phyloP scores from a whole-genome alignment of 2,113 vertebrate species.

The Lontra canadensis region DNA sequence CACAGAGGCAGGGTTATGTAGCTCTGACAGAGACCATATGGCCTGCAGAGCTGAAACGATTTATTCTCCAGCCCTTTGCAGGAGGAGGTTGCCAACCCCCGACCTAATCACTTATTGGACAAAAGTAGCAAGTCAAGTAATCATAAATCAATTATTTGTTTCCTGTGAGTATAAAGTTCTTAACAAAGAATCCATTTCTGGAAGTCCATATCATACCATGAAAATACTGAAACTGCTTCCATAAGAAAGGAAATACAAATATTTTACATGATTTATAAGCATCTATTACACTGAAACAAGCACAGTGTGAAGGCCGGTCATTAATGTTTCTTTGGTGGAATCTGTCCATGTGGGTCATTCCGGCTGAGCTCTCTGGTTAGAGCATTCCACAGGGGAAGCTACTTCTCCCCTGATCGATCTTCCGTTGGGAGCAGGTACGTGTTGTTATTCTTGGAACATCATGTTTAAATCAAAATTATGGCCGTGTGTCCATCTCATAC shows the following conservation, averaged over 20 bases:
- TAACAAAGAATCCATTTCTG: not conserved
- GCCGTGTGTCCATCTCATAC: not conserved
- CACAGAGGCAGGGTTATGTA: not conserved
- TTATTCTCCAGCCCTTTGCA: not conserved
- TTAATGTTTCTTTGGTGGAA: not conserved
- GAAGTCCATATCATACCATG: not conserved
- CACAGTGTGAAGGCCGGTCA: not conserved
- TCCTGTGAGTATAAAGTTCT: not conserved
- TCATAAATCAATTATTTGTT: slow-evolving; percentile 35
- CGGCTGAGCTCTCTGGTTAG: not conserved
- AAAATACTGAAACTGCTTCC: not conserved
- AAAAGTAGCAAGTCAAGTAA: slow-evolving; percentile 2
- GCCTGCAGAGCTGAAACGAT: not conserved
- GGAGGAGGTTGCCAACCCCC: not conserved
- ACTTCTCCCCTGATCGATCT: not conserved
- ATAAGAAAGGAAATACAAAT: slow-evolving; percentile 2
- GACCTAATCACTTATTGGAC: slow-evolving; percentile 31
- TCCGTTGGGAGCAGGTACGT: not conserved
- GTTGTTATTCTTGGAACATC: not conserved
- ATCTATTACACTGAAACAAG: not conserved
- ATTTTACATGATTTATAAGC: not conserved
- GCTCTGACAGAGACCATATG: slow-evolving; percentile 35
- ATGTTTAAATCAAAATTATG: not conserved
- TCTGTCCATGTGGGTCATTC: not conserved
- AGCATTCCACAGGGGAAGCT: not conserved